A percentile compares a stretch with the other conserved stretches of the same genome.
phyloP scores from a whole-genome alignment of 2,797 vertebrate species.

The Sebastes variabilis region DNA sequence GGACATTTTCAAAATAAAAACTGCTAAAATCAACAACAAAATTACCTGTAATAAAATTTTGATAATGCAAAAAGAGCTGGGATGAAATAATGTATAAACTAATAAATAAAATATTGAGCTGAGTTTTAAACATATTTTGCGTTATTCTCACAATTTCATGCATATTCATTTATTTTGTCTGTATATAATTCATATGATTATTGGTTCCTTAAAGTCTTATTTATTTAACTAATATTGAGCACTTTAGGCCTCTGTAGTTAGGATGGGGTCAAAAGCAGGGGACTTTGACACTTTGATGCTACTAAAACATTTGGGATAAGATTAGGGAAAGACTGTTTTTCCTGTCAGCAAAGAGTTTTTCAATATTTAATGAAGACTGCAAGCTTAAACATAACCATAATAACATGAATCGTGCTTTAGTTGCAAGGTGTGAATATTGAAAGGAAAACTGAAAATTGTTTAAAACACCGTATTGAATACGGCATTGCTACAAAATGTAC shows the following conservation, averaged over 20 bases:
- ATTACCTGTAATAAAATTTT: not conserved
- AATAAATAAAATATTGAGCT: not conserved
- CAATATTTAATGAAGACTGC: not conserved
- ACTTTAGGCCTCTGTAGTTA: not conserved
- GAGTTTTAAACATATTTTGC: not conserved
- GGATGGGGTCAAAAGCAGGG: not conserved
- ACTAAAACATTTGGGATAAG: not conserved
- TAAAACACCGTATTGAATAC: not conserved
- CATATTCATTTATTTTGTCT: not conserved
- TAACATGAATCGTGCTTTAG: not conserved
- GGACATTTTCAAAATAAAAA: not conserved
- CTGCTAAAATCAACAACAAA: not conserved
- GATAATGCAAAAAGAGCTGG: not conserved
- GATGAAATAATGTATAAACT: too few species aligned
- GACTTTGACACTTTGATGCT: not conserved
- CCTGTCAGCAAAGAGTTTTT: not conserved
- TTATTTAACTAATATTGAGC: not conserved
- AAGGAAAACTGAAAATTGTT: not conserved
- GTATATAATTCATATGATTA: not conserved
- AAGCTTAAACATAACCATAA: not conserved
- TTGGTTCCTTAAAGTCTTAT: too few species aligned
- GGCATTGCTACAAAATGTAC: not conserved
- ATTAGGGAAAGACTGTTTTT: not conserved
- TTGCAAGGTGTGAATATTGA: not conserved
- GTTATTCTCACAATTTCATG: not conserved